Evolutionary conservation across 2,113 vertebrate genomes (phyloP).

Genomic region (Malurus alboscapulatus): DNA sequence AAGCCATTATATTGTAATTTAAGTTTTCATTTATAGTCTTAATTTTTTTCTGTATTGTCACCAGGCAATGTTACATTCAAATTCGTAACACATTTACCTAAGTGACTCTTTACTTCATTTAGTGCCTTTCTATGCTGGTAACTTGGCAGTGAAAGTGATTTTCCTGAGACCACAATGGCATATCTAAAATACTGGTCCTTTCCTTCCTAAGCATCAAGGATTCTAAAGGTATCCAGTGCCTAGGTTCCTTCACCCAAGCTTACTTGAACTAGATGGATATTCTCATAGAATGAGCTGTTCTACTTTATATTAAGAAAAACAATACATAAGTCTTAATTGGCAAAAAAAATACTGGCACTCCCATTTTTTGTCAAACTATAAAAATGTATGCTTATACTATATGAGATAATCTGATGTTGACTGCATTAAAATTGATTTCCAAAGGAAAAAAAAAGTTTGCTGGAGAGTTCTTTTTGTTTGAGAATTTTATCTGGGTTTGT

Average conservation of each 20-base stretch:
- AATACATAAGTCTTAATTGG: not conserved
- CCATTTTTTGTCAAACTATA: not conserved
- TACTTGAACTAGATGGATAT: conserved; percentile 69
- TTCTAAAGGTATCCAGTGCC: not conserved
- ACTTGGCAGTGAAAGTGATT: not conserved
- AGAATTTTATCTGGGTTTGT: not conserved
- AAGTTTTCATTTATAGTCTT: not conserved
- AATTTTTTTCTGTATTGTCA: not conserved
- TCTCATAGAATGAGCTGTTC: conserved; percentile 65
- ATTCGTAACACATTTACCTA: not conserved
- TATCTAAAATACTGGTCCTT: not conserved
- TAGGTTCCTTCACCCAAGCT: conserved; percentile 73
- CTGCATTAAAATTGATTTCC: not conserved
- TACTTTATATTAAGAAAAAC: conserved; percentile 38
- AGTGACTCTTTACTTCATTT: not conserved
- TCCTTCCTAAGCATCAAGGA: not conserved
- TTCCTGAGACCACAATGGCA: not conserved
- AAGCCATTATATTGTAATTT: conserved; percentile 3
- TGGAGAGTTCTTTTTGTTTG: not conserved
- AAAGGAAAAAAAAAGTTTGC: not conserved
- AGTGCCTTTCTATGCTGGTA: not conserved
- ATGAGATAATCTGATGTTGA: not conserved
- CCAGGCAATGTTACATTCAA: not conserved
- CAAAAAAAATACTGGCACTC: not conserved
- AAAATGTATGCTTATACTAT: not conserved